Conservation (phyloP, 2,888 invertebrate species). For the Nomada lathburiana region DNA sequence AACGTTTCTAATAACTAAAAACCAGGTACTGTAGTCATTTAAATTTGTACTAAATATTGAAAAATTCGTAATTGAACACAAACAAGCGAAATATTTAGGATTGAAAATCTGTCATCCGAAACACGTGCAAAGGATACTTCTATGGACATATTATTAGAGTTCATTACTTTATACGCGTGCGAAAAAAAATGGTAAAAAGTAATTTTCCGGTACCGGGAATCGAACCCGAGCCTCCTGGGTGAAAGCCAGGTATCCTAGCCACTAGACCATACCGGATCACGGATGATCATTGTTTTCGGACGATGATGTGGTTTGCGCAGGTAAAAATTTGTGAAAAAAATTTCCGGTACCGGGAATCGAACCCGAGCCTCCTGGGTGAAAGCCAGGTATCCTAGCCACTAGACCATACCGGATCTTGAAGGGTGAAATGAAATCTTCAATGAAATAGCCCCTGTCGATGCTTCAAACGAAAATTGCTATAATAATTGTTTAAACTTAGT, state of each 20-base stretch:
- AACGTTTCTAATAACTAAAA: too few species aligned
- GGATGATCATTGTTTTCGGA: too few species aligned
- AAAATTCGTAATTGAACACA: conserved; percentile 74
- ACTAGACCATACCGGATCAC: conserved; percentile 87
- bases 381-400: conserved; percentile 88
- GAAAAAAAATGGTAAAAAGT: conserved; percentile 18
- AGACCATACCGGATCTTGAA: conserved; percentile 86
- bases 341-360: conserved; percentile 88
- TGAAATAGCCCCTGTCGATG: too few species aligned
- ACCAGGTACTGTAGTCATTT: too few species aligned
- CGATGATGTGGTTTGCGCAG: too few species aligned
- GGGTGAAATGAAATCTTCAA: too few species aligned
- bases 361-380: conserved; percentile 88
- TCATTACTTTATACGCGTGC: too few species aligned
- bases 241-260: conserved; percentile 88
- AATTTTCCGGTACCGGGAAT: conserved; percentile 87
- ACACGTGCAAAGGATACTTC: too few species aligned
- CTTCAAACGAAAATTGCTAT: not conserved
- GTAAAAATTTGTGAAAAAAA: too few species aligned
- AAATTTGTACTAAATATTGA: not conserved
- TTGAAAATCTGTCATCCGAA: too few species aligned
- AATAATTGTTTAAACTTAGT: not conserved
- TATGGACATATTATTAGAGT: too few species aligned
- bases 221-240: conserved; percentile 88
- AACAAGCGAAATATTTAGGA: too few species aligned